Percentiles rank a stretch among this genome's conserved stretches.
phyloP scores from a whole-genome alignment of 2,797 vertebrate genomes.

The Acipenser ruthenus region DNA sequence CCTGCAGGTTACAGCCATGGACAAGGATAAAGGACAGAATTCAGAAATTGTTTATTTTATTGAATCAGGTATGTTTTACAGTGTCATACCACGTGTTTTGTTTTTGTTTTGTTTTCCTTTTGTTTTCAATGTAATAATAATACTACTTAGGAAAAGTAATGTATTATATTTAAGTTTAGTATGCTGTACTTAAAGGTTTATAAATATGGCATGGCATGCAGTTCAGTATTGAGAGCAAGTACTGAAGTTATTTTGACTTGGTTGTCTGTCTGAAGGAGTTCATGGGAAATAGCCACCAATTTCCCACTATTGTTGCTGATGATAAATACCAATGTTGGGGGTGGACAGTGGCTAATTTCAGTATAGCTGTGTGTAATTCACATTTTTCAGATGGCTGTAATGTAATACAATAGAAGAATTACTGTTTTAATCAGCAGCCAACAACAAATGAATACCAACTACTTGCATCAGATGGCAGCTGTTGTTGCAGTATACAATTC shows the following conservation, averaged over 20 bases:
- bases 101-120: too few relatives aligned
- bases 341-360: slow-evolving; percentile 40
- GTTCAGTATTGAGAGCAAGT: neutral
- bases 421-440: slow-evolving; percentile 31
- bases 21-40: slow-evolving; percentile 92
- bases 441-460: slow-evolving; percentile 26
- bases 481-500: slow-evolving; percentile 14
- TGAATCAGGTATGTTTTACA: slow-evolving; percentile 75
- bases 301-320: slow-evolving; percentile 56
- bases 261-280: slow-evolving; percentile 42
- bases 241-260: neutral
- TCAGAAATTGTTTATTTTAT: slow-evolving; percentile 86
- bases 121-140: too few relatives aligned
- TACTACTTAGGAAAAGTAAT: too few relatives aligned
- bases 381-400: slow-evolving; percentile 66
- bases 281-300: slow-evolving; percentile 47
- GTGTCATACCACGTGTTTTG: neutral
- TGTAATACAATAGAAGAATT: slow-evolving; percentile 56
- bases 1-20: slow-evolving; percentile 83
- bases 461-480: slow-evolving; percentile 27
- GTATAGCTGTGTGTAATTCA: slow-evolving; percentile 43
- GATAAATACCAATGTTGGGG: slow-evolving; percentile 47
- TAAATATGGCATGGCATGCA: too few relatives aligned
- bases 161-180: too few relatives aligned
- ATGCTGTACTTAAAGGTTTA: too few relatives aligned